These are phyloP conservation scores for Tetramorium simillimum DNA, from an alignment of 1,140 invertebrate genomes.

Conservation along the genomic window DNA sequence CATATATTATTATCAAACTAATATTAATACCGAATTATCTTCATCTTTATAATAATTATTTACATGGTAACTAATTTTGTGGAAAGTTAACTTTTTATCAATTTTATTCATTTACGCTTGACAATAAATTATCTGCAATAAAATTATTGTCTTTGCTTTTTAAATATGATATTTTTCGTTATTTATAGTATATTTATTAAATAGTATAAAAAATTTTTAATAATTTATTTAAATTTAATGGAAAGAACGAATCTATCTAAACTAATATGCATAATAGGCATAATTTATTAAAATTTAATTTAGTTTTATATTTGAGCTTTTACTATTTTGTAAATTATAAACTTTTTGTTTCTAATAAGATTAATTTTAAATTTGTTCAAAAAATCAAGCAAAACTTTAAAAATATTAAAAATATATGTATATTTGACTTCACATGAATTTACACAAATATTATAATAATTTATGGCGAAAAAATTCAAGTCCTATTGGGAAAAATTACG, in stretches of 20 bases:
- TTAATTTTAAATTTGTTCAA: neutral
- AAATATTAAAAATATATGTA: neutral
- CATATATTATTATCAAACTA: neutral
- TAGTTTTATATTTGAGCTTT: conserved; percentile 2
- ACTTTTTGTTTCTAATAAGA: neutral
- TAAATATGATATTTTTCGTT: neutral
- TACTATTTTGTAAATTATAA: neutral
- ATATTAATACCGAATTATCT: neutral
- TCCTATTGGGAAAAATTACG: neutral
- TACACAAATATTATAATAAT: too few relatives aligned
- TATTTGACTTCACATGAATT: neutral
- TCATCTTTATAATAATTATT: conserved; percentile 16
- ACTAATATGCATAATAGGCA: too few relatives aligned
- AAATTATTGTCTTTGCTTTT: neutral
- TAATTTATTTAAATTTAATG: neutral
- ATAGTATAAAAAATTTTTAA: neutral
- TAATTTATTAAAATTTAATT: neutral
- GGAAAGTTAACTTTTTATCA: neutral
- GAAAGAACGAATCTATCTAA: neutral
- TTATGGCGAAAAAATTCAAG: neutral
- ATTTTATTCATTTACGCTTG: neutral
- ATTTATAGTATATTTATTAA: neutral
- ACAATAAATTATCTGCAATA: neutral
- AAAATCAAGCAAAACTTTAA: neutral
- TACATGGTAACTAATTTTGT: neutral